Evolutionary conservation across 2,113 vertebrate genomes (phyloP), one percentile per base, ranked within the genome.

Genomic region (Hippocampus zosterae): DNA sequence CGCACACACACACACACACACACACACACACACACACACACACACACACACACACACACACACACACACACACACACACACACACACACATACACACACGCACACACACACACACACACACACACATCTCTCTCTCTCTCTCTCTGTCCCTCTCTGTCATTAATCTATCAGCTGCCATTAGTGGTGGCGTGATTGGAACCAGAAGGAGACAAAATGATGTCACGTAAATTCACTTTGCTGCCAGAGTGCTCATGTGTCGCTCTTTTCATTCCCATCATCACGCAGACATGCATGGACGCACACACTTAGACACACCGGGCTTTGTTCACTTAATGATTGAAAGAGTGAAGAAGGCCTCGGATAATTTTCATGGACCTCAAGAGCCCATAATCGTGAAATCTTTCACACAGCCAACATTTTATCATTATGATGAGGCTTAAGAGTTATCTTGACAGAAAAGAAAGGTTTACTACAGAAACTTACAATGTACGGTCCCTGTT

Each of bases 141-240:
- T 18, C 46, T 48, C 46, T 18, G 5, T 48, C 46, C 1, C 15
- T 48, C 46, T 25, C 23, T 57, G 88, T 85, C 85, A 89, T 91
- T 91, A 90, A 91, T 92, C 82, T 77, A 91, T 92, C 89, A 90
- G 87, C 83, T 90, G 85, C 88, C 85, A 86, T 88, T 90, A 91
- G 76, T 74, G 69, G 76, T 84, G 77, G 83, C 60, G 78, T 91
- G 88, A 92, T 92, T 91, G 88, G 67, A 91, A 91, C 83, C 90
- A 91, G 90, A 91, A 70, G 87, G 81, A 85, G 78, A 85, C 75
- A 81, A 79, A 70, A 89, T 92, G 91, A 92, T 90, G 89, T 92
- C 88, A 91, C 81, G 74, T 77, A 80, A 83, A 86, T 57, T 76
- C 67, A 74, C 70, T 76, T 64, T 29, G 66, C 79, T 67, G 74